A percentile compares a stretch with the other conserved stretches of the same genome.
phyloP scores from a whole-genome alignment of 1,140 invertebrate genomes.

The Lethrus apterus region DNA sequence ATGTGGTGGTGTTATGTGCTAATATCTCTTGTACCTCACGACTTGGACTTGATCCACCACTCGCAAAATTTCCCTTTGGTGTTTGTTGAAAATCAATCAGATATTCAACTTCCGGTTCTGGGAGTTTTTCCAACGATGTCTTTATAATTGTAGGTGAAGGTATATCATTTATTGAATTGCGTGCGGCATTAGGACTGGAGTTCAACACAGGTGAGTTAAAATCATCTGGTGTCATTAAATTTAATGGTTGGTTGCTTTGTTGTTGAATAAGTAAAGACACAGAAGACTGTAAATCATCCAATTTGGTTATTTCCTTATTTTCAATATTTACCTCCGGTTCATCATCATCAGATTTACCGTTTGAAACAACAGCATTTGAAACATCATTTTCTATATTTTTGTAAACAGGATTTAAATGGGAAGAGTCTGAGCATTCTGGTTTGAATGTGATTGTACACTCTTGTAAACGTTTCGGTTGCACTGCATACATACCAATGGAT shows the following conservation, averaged over 20 bases:
- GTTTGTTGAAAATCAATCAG: slow-evolving; percentile 22
- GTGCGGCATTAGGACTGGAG: slow-evolving; percentile 28
- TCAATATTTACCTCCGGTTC: slow-evolving; percentile 17
- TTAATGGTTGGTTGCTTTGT: slow-evolving; percentile 40
- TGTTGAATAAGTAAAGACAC: slow-evolving; percentile 36
- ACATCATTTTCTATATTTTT: slow-evolving; percentile 7
- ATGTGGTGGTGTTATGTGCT: slow-evolving; percentile 47
- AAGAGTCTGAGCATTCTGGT: slow-evolving; percentile 39
- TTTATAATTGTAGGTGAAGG: slow-evolving; percentile 13
- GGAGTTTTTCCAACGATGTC: slow-evolving; percentile 23
- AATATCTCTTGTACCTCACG: slow-evolving; percentile 77
- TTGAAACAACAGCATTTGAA: not conserved
- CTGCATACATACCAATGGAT: slow-evolving; percentile 69
- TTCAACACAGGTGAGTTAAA: slow-evolving; percentile 63
- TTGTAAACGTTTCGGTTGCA: slow-evolving; percentile 83
- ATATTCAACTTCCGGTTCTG: slow-evolving; percentile 25
- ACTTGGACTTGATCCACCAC: slow-evolving; percentile 75
- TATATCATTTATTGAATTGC: slow-evolving; percentile 19
- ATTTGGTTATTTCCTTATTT: slow-evolving; percentile 28
- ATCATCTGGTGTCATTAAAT: slow-evolving; percentile 82
- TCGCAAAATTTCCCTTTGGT: slow-evolving; percentile 45
- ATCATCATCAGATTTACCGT: slow-evolving; percentile 17
- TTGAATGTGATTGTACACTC: slow-evolving; percentile 75
- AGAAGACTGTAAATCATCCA: slow-evolving; percentile 36
- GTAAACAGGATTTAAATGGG: slow-evolving; percentile 19